Conservation (phyloP, 2,888 invertebrate genomes). For the Heliconius charithonia region DNA sequence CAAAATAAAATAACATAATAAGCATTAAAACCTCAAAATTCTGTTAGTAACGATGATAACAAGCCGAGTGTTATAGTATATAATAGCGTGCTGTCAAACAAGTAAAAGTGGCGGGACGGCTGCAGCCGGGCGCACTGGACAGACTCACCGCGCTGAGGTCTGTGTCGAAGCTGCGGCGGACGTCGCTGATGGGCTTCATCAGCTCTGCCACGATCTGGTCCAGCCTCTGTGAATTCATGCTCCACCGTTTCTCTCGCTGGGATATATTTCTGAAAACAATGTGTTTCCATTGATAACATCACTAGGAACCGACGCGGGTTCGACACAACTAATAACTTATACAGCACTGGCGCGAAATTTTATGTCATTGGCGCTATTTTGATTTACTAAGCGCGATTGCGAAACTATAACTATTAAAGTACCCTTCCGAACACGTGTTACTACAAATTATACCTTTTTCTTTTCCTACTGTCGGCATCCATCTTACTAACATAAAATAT, state of each 20-base stretch:
- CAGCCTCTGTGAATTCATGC: slow-evolving; percentile 75
- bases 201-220: slow-evolving; percentile 77
- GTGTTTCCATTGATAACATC: slow-evolving; percentile 70
- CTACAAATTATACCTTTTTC: slow-evolving; percentile 59
- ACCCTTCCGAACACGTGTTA: slow-evolving; percentile 19
- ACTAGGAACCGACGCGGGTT: slow-evolving; percentile 62
- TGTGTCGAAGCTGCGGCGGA: slow-evolving; percentile 74
- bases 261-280: slow-evolving; percentile 71
- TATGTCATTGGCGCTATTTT: slow-evolving; percentile 65
- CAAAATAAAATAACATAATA: neutral
- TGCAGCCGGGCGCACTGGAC: slow-evolving; percentile 6
- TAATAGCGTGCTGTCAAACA: slow-evolving; percentile 14
- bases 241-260: slow-evolving; percentile 72
- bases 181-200: slow-evolving; percentile 75
- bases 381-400: slow-evolving; percentile 56
- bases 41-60: neutral
- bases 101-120: slow-evolving; percentile 36
- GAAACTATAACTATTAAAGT: slow-evolving; percentile 43
- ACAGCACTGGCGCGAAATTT: slow-evolving; percentile 76
- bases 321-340: slow-evolving; percentile 54
- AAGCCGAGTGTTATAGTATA: slow-evolving; percentile 25
- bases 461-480: slow-evolving; percentile 71
- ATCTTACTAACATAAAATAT: slow-evolving; percentile 76
- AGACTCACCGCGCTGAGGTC: slow-evolving; percentile 74
- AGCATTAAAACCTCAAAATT: neutral